Evolutionary conservation across 2,888 invertebrate species (phyloP).

Genomic region (Harmothoe impar): DNA sequence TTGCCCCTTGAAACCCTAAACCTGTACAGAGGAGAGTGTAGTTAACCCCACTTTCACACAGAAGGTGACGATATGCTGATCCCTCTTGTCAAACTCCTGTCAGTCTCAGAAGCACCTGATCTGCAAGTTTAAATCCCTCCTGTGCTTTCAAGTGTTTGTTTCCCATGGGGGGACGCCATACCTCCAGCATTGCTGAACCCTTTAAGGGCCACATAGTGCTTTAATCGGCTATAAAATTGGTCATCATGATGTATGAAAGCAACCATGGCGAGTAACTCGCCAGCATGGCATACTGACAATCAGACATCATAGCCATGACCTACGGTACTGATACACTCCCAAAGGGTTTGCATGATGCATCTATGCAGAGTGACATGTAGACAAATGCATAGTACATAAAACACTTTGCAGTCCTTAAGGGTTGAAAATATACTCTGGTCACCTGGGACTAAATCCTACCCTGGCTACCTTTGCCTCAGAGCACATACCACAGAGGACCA

Average conservation of each 20-base stretch:
- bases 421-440: background rate
- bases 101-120: background rate
- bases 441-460: too few species aligned
- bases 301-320: too few species aligned
- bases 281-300: too few species aligned
- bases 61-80: background rate
- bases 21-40: background rate
- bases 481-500: background rate
- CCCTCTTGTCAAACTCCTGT: conserved; percentile 14
- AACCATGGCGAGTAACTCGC: too few species aligned
- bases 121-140: background rate
- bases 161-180: background rate
- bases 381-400: background rate
- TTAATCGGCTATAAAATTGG: too few species aligned
- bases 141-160: background rate
- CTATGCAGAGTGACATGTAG: too few species aligned
- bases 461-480: too few species aligned
- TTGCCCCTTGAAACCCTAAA: too few species aligned
- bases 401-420: background rate
- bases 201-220: background rate
- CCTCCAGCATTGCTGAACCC: background rate
- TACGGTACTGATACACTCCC: too few species aligned
- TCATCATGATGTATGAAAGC: too few species aligned
- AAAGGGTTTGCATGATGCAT: too few species aligned
- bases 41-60: background rate